Base-by-base conservation (phyloP, 2,888 invertebrate genomes). In the Synanthedon tipuliformis region DNA sequence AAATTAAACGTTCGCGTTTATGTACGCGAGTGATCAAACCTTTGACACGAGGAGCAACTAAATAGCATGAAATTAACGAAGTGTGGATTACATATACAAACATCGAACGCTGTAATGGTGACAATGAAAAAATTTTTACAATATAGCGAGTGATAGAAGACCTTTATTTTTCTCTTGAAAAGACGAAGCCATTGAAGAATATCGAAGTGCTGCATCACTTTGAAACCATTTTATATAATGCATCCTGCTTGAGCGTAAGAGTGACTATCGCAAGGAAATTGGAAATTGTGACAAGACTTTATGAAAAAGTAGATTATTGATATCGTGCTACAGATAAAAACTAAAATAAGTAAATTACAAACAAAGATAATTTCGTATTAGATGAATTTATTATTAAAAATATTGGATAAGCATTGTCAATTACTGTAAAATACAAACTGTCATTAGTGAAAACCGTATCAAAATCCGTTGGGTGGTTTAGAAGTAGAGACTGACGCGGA, bases 251-350 rank as follows among this genome's bases (percentile, higher is more conserved):
- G 34, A 52, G 15, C 18, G 49, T 49, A 18, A 49, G 23, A 40
- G 34, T 54, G 54, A 55, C 57, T 54, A 54, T 57, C 54, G 55
- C 51, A 51, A 60, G 61, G 59, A 65, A 66, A 73, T 71, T 72
- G 66, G 65, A 66, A 71, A 66, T 64, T 65, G 65, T 66, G 66
- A 66, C 63, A 57, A 53, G 63, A 58, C 54, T 52, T 53, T 55
- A 56, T 55, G 55, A 54, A 54, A 55, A 57, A 55, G 57, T 55
- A 56, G 56, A 55, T 59, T 54, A 54, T 50, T 41, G 40, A 50
- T 53, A 8, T n/a, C n/a, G 13, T 34, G 27, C 27, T 34, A 8
- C 27, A 34, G 27, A 34, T 34, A 34, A 8, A 10, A 34, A 10
- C 3, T 2, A 34, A 10, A 10, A 34, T 3, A 34, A 34, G 10